Evolutionary conservation across 2,113 vertebrate genomes (phyloP).

Genomic region (Bucco capensis): DNA sequence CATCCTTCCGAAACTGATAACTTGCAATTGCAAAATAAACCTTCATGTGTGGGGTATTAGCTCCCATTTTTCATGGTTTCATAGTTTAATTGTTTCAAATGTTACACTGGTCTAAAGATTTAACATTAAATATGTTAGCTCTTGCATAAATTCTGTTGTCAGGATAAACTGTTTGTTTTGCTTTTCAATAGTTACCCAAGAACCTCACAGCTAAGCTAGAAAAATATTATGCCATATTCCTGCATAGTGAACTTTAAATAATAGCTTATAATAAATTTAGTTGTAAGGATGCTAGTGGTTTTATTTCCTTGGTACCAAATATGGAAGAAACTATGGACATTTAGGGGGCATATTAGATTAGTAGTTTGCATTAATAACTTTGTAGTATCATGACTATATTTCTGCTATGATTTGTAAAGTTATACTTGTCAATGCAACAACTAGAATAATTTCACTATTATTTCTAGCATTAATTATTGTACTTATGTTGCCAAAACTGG

Average conservation of each 20-base stretch:
- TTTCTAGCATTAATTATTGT: neutral
- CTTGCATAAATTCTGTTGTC: constrained; percentile 36
- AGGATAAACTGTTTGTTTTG: constrained; percentile 26
- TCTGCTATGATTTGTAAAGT: neutral
- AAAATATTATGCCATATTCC: constrained; percentile 12
- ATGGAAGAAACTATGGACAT: neutral
- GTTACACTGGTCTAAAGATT: constrained; percentile 50
- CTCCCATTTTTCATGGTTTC: constrained; percentile 58
- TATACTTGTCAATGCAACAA: neutral
- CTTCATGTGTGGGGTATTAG: constrained; percentile 36
- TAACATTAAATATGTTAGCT: constrained; percentile 51
- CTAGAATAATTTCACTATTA: neutral
- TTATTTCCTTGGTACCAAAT: constrained; percentile 14
- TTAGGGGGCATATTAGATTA: neutral
- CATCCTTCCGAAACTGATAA: constrained; percentile 57
- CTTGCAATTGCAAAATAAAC: constrained; percentile 58
- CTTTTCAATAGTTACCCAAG: constrained; percentile 12
- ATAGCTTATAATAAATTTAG: constrained; percentile 17
- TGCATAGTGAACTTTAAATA: constrained; percentile 16
- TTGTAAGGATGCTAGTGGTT: neutral
- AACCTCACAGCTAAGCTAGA: constrained; percentile 7
- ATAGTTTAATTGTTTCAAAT: constrained; percentile 51
- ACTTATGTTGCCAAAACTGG: neutral
- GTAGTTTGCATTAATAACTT: neutral
- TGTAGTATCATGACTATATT: neutral